Conservation (phyloP, 1,140 invertebrate species). For the Drosophila simulans region DNA sequence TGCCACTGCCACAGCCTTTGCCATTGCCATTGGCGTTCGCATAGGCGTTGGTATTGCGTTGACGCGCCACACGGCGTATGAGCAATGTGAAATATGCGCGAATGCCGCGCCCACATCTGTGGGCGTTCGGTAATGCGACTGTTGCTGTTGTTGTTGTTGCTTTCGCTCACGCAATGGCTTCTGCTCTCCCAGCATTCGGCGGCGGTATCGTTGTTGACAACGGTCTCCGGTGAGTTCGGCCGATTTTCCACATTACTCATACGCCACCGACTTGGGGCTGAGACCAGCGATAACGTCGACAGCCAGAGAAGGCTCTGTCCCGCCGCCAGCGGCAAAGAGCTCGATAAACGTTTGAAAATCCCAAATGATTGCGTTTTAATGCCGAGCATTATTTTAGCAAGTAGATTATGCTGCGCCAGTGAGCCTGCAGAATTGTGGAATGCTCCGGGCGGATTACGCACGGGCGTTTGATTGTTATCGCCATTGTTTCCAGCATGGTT, state of each 20-base stretch:
- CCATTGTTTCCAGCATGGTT: slow-evolving; percentile 75
- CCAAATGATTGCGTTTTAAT: slow-evolving; percentile 85
- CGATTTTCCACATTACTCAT: slow-evolving; percentile 76
- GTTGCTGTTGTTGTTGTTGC: slow-evolving; percentile 19
- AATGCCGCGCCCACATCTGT: slow-evolving; percentile 52
- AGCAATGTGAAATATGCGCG: slow-evolving; percentile 73
- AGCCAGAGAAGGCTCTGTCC: slow-evolving; percentile 22
- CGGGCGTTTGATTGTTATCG: slow-evolving; percentile 84
- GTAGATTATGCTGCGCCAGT: slow-evolving; percentile 84
- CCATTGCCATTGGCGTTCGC: slow-evolving; percentile 55
- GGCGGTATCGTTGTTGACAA: slow-evolving; percentile 54
- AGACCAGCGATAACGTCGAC: slow-evolving; percentile 37
- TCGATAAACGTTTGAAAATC: slow-evolving; percentile 84
- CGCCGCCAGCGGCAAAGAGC: slow-evolving; percentile 65
- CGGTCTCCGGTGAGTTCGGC: slow-evolving; percentile 60
- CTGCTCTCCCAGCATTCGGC: slow-evolving; percentile 43
- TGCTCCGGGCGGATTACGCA: slow-evolving; percentile 85
- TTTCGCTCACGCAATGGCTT: slow-evolving; percentile 4
- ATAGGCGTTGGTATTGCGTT: slow-evolving; percentile 37
- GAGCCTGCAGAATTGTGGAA: slow-evolving; percentile 84
- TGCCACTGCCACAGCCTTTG: slow-evolving; percentile 48
- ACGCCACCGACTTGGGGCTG: slow-evolving; percentile 60
- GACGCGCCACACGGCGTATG: slow-evolving; percentile 67
- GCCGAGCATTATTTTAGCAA: slow-evolving; percentile 83
- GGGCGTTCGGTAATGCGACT: neutral